Evolutionary conservation across 2,797 vertebrate species (phyloP).

Genomic region (Meda fulgida): DNA sequence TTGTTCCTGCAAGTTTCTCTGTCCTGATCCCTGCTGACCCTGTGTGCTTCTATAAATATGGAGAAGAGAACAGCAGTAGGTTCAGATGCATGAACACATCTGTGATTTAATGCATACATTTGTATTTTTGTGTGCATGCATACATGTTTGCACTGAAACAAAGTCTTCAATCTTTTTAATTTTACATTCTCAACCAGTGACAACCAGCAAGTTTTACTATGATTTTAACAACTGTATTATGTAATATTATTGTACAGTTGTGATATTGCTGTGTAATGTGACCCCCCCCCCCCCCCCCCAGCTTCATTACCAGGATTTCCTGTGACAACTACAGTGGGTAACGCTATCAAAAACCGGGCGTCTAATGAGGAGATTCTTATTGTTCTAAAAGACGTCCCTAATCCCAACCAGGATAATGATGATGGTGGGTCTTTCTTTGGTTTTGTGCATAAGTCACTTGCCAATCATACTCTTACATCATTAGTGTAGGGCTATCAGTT

Average conservation of each 20-base stretch:
- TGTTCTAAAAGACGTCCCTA: slow-evolving; percentile 93
- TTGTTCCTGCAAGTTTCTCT: slow-evolving; percentile 92
- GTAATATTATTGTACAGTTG: neutral
- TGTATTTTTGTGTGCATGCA: neutral
- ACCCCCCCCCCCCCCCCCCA: too few species aligned
- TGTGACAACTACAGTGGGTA: slow-evolving; percentile 83
- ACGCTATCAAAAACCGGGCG: slow-evolving; percentile 95
- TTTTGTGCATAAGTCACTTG: neutral
- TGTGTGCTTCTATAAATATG: slow-evolving; percentile 88
- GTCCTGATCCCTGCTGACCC: slow-evolving; percentile 91
- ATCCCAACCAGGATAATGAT: slow-evolving; percentile 97
- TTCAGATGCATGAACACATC: slow-evolving; percentile 41
- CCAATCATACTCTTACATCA: neutral
- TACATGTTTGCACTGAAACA: neutral
- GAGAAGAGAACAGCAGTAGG: slow-evolving; percentile 90
- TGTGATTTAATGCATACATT: neutral
- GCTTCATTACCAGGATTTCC: slow-evolving; percentile 91
- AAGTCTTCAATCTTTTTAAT: neutral
- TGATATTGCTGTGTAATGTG: neutral
- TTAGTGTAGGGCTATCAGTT: neutral
- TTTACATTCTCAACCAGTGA: neutral
- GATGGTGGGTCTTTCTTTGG: slow-evolving; percentile 78
- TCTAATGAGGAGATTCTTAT: slow-evolving; percentile 92
- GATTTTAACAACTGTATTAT: neutral
- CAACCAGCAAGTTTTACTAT: too few species aligned